phyloP scores from a whole-genome alignment of 1,140 invertebrate genomes.

The Palaemon carinicauda region DNA sequence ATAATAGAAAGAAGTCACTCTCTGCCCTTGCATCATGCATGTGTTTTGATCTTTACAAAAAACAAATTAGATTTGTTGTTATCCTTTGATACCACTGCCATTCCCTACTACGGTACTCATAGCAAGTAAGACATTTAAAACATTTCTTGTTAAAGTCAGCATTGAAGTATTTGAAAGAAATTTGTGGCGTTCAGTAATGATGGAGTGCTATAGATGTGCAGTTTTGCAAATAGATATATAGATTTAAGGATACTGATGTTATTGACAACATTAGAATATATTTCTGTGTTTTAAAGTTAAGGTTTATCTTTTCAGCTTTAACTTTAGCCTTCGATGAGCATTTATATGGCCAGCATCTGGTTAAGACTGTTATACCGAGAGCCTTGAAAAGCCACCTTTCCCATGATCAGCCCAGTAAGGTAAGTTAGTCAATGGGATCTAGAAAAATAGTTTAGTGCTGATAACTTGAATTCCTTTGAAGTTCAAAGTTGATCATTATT shows the following conservation, averaged over 20 bases:
- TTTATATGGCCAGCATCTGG: conserved; percentile 57
- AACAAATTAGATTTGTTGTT: no score
- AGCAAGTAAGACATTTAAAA: no score
- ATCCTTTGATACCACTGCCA: no score
- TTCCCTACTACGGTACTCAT: no score
- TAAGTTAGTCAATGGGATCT: background rate
- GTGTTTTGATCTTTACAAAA: no score
- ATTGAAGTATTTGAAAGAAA: no score
- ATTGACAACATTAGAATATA: background rate
- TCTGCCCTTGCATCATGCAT: no score
- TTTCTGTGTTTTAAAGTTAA: background rate
- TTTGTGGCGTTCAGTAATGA: no score
- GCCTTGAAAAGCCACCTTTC: conserved; percentile 43
- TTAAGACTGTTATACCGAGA: conserved; percentile 34
- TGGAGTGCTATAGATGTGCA: no score
- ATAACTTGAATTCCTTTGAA: background rate
- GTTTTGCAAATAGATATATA: background rate
- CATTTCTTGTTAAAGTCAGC: no score
- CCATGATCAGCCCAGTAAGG: conserved; percentile 46
- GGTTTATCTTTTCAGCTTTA: conserved; percentile 39
- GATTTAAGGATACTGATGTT: background rate
- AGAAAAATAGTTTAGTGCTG: background rate
- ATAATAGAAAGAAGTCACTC: no score
- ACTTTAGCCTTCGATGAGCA: background rate
- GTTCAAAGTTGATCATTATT: background rate